Base-by-base conservation (phyloP, 2,888 invertebrate genomes). In the Notodonta dromedarius region DNA sequence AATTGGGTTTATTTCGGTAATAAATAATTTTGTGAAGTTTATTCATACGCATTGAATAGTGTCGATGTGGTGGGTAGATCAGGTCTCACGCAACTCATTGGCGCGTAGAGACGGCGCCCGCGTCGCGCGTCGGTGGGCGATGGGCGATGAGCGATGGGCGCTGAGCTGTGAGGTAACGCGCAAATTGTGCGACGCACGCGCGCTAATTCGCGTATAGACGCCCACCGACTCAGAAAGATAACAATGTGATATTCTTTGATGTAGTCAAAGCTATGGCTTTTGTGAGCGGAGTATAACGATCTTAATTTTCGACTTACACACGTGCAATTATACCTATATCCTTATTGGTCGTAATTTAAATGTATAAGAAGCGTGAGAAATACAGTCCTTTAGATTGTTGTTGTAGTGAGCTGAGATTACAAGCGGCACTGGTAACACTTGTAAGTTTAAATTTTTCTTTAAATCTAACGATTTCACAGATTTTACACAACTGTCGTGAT, bases 61-160 rank as follows among this genome's bases (percentile, higher is more conserved):
- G 42, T 14, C 57, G 40, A 59, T 52, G 50, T 58, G 67, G 63
- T 67, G 71, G 62, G 68, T 61, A 66, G 56, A 56, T 39, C 53
- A 62, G 63, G 68, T 80, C 77, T 70, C 79, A 81, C 78, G 77
- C 77, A 71, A 70, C 65, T 65, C 71, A 69, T 62, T 76, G 70
- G 62, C 65, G 62, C 59, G 16, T 63, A 57, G 56, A 48, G 65
- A 67, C 14, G 54, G 48, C 42, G 55, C 70, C 66, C 70, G 59
- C 56, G 44, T n/a, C 59, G n/a, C n/a, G n/a, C n/a, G n/a, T n/a
- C n/a, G n/a, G n/a, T n/a, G n/a, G n/a, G n/a, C n/a, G n/a, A n/a
- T n/a, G n/a, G n/a, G n/a, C n/a, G n/a, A n/a, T n/a, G n/a, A 57
- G 46, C 66, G 59, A 53, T 59, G 59, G 56, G 64, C 59, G 52